phyloP scores from a whole-genome alignment of 1,140 invertebrate genomes.

The Formica exsecta region DNA sequence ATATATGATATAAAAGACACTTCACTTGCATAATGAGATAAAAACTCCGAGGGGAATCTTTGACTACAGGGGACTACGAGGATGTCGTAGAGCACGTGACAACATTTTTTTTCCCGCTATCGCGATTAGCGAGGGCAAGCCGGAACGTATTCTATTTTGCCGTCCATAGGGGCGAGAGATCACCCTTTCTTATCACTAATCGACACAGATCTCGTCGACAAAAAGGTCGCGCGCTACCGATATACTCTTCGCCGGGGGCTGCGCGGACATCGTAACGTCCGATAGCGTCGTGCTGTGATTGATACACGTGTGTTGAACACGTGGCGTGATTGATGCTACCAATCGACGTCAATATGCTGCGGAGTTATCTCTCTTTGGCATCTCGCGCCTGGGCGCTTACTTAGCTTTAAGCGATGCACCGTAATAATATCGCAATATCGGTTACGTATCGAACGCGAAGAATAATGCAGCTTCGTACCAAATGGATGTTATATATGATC shows the following conservation, averaged over 20 bases:
- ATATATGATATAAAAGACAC: slow-evolving; percentile 15
- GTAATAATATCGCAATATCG: slow-evolving; percentile 50
- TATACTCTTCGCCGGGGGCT: slow-evolving; percentile 20
- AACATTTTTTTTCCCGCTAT: slow-evolving; percentile 47
- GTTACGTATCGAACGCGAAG: slow-evolving; percentile 33
- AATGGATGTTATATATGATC: slow-evolving; percentile 17
- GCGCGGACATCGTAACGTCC: slow-evolving; percentile 55
- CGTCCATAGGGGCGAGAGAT: slow-evolving; percentile 18
- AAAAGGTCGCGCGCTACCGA: slow-evolving; percentile 64
- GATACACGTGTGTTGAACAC: slow-evolving; percentile 83
- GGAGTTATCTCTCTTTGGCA: slow-evolving; percentile 80
- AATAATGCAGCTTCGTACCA: slow-evolving; percentile 4
- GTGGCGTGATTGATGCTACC: slow-evolving; percentile 84
- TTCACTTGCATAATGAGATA: slow-evolving; percentile 44
- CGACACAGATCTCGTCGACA: slow-evolving; percentile 67
- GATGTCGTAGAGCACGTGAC: slow-evolving; percentile 34
- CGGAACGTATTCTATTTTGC: slow-evolving; percentile 49
- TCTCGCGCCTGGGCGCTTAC: slow-evolving; percentile 72
- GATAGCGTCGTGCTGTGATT: slow-evolving; percentile 81
- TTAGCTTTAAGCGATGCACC: slow-evolving; percentile 59
- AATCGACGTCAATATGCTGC: slow-evolving; percentile 84
- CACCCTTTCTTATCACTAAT: slow-evolving; percentile 71
- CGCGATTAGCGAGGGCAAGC: slow-evolving; percentile 39
- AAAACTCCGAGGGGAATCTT: slow-evolving; percentile 45
- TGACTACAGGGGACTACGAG: neutral